Base-by-base conservation (phyloP, 2,113 vertebrate genomes). In the Oncorhynchus keta region DNA sequence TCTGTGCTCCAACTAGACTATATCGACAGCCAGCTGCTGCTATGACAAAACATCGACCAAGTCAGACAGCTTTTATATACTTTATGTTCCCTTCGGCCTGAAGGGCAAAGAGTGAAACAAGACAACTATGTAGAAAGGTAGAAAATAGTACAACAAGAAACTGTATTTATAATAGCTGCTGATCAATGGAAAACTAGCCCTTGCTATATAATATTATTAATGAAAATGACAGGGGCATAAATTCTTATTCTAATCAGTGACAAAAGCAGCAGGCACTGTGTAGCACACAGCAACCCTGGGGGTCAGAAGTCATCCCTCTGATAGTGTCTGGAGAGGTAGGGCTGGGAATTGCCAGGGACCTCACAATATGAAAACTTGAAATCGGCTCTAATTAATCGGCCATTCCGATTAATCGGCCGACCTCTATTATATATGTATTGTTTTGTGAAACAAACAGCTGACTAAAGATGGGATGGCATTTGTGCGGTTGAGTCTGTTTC, bases 111-210 rank as follows among this genome's bases (percentile, higher is more conserved):
- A 66, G 62, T 20, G 11, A 35, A 35, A 35, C 35, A 35, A 35
- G 35, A 35, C 35, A 35, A 30, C 24, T 66, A 2, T 66, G 26
- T 16, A 28, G 14, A 20, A 76, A 74, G 82, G 66, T 39, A 49
- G 55, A 77, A 39, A 77, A 26, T 78, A 8, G 35, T 35, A 35
- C 35, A 7, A 35, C 35, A 35, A 7, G 6, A 55, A 55, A 82
- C 76, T 80, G 64, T 80, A 86, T 85, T 86, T 70, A 61, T 28
- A 30, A 61, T n/a, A 72, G 77, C 64, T 61, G 51, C 12, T 55
- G 12, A 55, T 55, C 51, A 14, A 55, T 18, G 51, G 51, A 55
- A 55, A 12, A 55, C 12, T 7, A 35, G 35, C 35, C 35, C 35
- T 7, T 35, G 6, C 35, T 35, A 35, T 35, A 55, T 18, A 55